phyloP scores from a whole-genome alignment of 2,113 vertebrate species.

The Eublepharis macularius region DNA sequence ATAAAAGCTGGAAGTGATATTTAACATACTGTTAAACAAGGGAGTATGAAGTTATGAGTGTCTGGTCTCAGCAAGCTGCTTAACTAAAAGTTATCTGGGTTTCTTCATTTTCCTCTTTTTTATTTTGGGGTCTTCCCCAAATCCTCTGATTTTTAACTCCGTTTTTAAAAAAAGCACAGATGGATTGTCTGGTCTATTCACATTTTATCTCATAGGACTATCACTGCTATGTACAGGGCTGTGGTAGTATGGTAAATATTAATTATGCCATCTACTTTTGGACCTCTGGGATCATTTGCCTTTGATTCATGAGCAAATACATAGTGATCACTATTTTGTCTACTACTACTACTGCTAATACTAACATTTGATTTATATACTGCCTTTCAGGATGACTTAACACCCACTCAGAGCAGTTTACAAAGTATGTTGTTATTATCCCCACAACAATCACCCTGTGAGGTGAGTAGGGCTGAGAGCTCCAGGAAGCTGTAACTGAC shows the following conservation, averaged over 20 bases:
- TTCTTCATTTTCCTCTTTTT: background rate
- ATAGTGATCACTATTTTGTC: background rate
- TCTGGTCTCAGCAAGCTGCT: background rate
- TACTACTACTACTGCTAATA: too few species aligned
- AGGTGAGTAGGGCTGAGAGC: too few species aligned
- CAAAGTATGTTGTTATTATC: too few species aligned
- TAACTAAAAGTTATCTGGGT: background rate
- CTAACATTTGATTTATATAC: too few species aligned
- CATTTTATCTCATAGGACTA: background rate
- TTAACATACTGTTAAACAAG: background rate
- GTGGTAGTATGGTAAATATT: background rate
- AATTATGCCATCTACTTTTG: background rate
- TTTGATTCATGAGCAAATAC: background rate
- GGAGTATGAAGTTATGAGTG: background rate
- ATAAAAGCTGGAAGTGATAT: background rate
- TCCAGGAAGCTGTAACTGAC: too few species aligned
- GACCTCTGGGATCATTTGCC: background rate
- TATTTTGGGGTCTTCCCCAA: background rate
- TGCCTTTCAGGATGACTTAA: too few species aligned
- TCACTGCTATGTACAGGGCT: background rate
- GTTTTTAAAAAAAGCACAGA: background rate
- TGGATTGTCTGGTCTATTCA: background rate
- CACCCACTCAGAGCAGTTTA: too few species aligned
- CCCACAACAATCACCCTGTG: too few species aligned
- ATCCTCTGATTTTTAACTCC: background rate